Evolutionary conservation across 2,888 invertebrate genomes (phyloP).

Genomic region (Orthosia gracilis): DNA sequence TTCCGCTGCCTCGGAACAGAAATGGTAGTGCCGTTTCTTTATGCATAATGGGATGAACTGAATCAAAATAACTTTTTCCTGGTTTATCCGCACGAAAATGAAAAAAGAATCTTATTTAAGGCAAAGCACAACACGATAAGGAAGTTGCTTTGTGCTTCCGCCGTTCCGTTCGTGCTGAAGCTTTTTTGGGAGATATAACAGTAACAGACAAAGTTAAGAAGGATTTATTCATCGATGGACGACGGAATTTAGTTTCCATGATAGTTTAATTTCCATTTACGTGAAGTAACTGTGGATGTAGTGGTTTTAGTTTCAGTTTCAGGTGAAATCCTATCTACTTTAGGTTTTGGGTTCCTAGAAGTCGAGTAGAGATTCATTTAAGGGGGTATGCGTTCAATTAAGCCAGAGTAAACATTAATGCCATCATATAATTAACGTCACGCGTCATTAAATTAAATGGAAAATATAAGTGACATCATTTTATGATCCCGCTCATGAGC

Average conservation of each 20-base stretch:
- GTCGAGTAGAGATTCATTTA: background rate
- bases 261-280: constrained; percentile 22
- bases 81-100: constrained; percentile 21
- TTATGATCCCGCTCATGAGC: constrained; percentile 29
- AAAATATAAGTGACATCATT: constrained; percentile 52
- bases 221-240: constrained; percentile 4
- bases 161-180: background rate
- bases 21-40: constrained; percentile 44
- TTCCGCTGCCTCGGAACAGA: constrained; percentile 35
- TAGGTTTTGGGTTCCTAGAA: background rate
- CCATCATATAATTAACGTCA: constrained; percentile 1
- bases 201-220: constrained; percentile 4
- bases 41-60: constrained; percentile 48
- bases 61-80: constrained; percentile 53
- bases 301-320: background rate
- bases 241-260: background rate
- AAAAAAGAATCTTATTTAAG: constrained; percentile 41
- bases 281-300: background rate
- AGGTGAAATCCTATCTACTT: background rate
- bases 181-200: constrained; percentile 26
- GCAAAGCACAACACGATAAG: constrained; percentile 17
- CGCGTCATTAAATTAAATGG: constrained; percentile 30
- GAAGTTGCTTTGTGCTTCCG: constrained; percentile 27
- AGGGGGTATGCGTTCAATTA: background rate
- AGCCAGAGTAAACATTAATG: background rate